Evolutionary conservation across 2,888 invertebrate species (phyloP).

Genomic region (Thumatha senex): DNA sequence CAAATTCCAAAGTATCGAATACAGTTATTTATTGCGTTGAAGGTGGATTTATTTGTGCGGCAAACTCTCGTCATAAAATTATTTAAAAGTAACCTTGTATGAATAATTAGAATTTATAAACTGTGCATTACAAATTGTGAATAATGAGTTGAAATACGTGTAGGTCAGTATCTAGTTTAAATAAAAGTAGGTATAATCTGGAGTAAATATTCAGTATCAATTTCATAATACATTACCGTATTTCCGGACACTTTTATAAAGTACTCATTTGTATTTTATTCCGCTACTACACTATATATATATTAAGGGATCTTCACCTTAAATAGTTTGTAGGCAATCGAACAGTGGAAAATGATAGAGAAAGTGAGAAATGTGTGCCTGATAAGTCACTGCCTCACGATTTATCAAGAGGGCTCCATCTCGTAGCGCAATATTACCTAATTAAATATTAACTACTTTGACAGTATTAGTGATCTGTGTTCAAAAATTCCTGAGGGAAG

Average conservation of each 20-base stretch:
- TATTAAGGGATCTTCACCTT: too few species aligned
- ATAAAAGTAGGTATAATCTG: too few species aligned
- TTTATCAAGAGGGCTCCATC: too few species aligned
- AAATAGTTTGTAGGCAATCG: too few species aligned
- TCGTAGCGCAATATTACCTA: too few species aligned
- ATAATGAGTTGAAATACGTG: neutral
- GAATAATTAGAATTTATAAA: neutral
- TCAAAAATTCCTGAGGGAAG: too few species aligned
- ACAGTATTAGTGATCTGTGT: too few species aligned
- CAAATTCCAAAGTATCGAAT: neutral
- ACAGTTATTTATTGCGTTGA: neutral
- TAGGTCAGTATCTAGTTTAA: neutral
- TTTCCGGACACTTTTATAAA: constrained; percentile 4
- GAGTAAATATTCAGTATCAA: too few species aligned
- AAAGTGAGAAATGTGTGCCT: too few species aligned
- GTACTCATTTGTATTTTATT: neutral
- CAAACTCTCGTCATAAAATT: neutral
- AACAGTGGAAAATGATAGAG: too few species aligned
- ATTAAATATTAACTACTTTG: too few species aligned
- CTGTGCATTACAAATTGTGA: neutral
- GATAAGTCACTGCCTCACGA: too few species aligned
- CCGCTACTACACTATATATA: constrained; percentile 14
- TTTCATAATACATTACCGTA: neutral
- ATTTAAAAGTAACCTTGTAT: neutral
- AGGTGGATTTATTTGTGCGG: neutral